Evolutionary conservation across 1,140 invertebrate species (phyloP).

Genomic region (Pachypeltis micranthus): DNA sequence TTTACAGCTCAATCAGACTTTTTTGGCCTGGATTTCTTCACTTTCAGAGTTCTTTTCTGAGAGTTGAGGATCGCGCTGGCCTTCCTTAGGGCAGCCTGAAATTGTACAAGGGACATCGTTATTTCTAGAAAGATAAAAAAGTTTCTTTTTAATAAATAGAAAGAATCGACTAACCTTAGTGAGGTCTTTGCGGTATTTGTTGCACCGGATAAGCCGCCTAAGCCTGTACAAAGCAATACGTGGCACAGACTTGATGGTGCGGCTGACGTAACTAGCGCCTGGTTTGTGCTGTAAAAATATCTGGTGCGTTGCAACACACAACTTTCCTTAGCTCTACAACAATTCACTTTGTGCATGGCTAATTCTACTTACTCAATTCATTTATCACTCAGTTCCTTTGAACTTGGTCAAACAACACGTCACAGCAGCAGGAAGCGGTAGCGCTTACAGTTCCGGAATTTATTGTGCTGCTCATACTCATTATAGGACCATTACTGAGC

Average conservation of each 20-base stretch:
- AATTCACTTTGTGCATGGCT: no score
- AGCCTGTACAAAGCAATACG: constrained; percentile 72
- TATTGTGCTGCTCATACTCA: no score
- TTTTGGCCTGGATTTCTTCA: constrained; percentile 27
- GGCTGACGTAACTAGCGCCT: constrained; percentile 53
- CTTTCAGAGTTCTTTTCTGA: constrained; percentile 45
- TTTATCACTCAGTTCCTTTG: no score
- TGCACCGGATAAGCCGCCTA: constrained; percentile 60
- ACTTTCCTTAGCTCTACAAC: no score
- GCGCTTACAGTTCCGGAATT: no score
- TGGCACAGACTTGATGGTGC: constrained; percentile 71
- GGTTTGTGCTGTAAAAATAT: constrained; percentile 68
- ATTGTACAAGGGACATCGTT: no score
- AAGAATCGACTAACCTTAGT: constrained; percentile 51
- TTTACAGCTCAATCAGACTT: constrained; percentile 27
- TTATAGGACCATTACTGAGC: no score
- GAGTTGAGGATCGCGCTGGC: constrained; percentile 82
- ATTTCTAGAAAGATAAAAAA: constrained; percentile 18
- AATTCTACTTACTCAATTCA: no score
- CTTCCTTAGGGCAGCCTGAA: constrained; percentile 68
- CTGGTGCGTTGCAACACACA: no score
- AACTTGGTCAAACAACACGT: no score
- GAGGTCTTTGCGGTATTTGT: constrained; percentile 78
- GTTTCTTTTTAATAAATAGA: not conserved
- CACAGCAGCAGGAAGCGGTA: no score